These are phyloP conservation scores for Perdita meconis DNA, from an alignment of 2,888 invertebrate genomes.

Conservation along the genomic window DNA sequence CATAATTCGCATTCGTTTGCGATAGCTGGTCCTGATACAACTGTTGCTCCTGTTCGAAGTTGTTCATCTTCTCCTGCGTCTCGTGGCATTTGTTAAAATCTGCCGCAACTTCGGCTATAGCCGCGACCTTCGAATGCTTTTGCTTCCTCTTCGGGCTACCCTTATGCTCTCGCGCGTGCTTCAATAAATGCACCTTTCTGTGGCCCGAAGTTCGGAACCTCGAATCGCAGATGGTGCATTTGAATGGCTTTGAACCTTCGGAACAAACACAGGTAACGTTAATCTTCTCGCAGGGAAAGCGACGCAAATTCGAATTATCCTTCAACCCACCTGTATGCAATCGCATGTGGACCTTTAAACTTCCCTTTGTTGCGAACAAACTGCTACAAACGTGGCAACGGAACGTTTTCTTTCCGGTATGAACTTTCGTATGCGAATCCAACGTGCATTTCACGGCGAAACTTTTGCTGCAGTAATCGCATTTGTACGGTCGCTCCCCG, in stretches of 20 bases:
- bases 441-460: slow-evolving; percentile 89
- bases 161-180: slow-evolving; percentile 84
- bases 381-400: slow-evolving; percentile 88
- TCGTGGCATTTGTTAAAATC: slow-evolving; percentile 54
- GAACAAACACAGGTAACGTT: background rate
- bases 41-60: slow-evolving; percentile 11
- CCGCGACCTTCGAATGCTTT: slow-evolving; percentile 70
- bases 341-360: slow-evolving; percentile 88
- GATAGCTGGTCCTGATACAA: slow-evolving; percentile 17
- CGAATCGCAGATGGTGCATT: slow-evolving; percentile 87
- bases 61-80: background rate
- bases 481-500: slow-evolving; percentile 88
- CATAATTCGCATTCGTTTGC: slow-evolving; percentile 52
- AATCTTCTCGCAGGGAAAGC: too few species aligned
- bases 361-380: slow-evolving; percentile 88
- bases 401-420: slow-evolving; percentile 86
- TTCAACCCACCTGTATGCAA: slow-evolving; percentile 86
- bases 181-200: slow-evolving; percentile 87
- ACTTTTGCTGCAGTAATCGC: slow-evolving; percentile 85
- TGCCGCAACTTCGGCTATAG: slow-evolving; percentile 68
- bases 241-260: slow-evolving; percentile 86
- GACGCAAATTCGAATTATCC: too few species aligned
- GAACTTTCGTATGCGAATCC: slow-evolving; percentile 87
- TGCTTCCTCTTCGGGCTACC: slow-evolving; percentile 63
- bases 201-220: slow-evolving; percentile 89